Evolutionary conservation across 2,797 vertebrate genomes (phyloP).

Genomic region (Morelia viridis): DNA sequence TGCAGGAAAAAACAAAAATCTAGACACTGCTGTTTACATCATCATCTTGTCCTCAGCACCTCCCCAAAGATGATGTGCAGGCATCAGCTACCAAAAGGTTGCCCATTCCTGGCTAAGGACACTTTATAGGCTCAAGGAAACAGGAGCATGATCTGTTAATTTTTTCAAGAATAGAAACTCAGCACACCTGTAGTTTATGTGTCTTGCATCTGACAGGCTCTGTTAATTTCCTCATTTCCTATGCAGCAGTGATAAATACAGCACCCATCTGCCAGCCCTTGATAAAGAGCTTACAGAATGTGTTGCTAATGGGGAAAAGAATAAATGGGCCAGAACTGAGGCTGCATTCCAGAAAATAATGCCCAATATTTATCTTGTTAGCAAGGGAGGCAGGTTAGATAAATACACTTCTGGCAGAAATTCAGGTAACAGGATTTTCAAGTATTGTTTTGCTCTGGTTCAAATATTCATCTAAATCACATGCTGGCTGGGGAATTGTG

Average conservation of each 20-base stretch:
- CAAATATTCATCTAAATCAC: neutral
- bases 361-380: constrained; percentile 32
- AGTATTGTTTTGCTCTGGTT: neutral
- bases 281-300: constrained; percentile 37
- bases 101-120: neutral
- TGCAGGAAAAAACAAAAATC: neutral
- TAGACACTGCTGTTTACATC: neutral
- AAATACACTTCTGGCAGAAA: constrained; percentile 6
- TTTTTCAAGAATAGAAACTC: neutral
- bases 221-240: neutral
- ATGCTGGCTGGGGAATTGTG: neutral
- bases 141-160: neutral
- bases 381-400: neutral
- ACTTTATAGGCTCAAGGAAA: neutral
- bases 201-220: neutral
- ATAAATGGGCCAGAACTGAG: constrained; percentile 31
- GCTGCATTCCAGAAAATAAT: constrained; percentile 30
- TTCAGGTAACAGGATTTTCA: constrained; percentile 3
- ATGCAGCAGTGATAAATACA: constrained; percentile 14
- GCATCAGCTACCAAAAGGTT: neutral
- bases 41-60: neutral
- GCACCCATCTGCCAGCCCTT: constrained; percentile 24
- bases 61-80: neutral
- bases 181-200: neutral
- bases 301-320: constrained; percentile 34